These are phyloP conservation scores for Synergus umbraculus DNA, from an alignment of 2,888 invertebrate genomes.

Conservation along the genomic window DNA sequence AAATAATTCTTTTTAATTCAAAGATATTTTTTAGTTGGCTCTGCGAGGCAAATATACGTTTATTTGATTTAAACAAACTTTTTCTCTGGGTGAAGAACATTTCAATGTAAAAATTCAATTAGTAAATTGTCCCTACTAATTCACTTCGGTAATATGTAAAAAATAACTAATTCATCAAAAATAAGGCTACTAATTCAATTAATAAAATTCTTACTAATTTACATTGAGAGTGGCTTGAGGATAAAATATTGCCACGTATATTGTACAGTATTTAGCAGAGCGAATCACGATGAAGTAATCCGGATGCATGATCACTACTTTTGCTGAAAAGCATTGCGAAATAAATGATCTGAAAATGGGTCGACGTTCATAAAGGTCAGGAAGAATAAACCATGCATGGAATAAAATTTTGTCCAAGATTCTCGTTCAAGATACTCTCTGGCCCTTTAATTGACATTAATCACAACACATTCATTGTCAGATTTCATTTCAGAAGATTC, in stretches of 20 bases:
- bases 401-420: not conserved
- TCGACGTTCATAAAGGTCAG: not conserved
- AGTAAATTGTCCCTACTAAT: too few relatives aligned
- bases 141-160: too few relatives aligned
- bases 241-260: slow-evolving; percentile 34
- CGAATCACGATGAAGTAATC: slow-evolving; percentile 19
- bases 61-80: too few relatives aligned
- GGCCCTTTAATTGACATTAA: slow-evolving; percentile 16
- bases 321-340: slow-evolving; percentile 26
- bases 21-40: too few relatives aligned
- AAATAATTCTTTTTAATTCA: too few relatives aligned
- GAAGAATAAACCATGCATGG: not conserved
- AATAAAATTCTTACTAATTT: too few relatives aligned
- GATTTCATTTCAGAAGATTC: not conserved
- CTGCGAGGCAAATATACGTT: too few relatives aligned
- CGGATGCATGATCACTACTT: slow-evolving; percentile 26
- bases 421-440: not conserved
- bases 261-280: slow-evolving; percentile 20
- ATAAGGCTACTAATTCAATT: too few relatives aligned
- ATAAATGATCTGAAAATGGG: slow-evolving; percentile 35
- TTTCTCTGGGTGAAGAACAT: too few relatives aligned
- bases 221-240: not conserved
- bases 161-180: too few relatives aligned
- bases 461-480: not conserved
- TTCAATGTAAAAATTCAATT: too few relatives aligned